Percentiles rank a stretch among this genome's conserved stretches.
These are phyloP conservation scores for Buathra laborator DNA, from an alignment of 2,888 invertebrate species.

Conservation along the genomic window DNA sequence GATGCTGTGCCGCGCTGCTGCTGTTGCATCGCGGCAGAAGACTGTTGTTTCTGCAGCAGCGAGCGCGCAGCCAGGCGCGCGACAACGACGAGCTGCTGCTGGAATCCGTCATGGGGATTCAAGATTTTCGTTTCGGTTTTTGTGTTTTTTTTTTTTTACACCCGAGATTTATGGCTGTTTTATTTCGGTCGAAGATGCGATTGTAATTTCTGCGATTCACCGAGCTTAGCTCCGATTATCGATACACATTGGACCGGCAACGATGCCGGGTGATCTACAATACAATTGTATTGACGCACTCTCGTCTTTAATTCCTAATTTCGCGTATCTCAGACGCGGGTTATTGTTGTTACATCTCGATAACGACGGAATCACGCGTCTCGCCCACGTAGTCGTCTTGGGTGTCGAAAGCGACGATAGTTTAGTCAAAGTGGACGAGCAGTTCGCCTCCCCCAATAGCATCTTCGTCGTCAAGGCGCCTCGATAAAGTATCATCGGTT, in stretches of 20 bases:
- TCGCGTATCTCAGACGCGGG: constrained; percentile 49
- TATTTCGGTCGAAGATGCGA: neutral
- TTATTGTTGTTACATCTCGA: constrained; percentile 53
- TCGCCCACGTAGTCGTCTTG: constrained; percentile 59
- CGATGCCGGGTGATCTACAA: neutral
- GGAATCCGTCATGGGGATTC: constrained; percentile 78
- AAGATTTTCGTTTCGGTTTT: neutral
- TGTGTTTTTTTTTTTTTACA: neutral
- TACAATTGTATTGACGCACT: constrained; percentile 19
- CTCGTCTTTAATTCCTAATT: constrained; percentile 53
- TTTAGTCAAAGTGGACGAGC: constrained; percentile 25
- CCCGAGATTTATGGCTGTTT: neutral
- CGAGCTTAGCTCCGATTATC: neutral
- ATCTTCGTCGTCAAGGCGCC: constrained; percentile 1
- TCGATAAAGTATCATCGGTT: neutral
- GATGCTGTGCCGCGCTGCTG: constrained; percentile 23
- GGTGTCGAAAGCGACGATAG: constrained; percentile 36
- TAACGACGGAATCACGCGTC: constrained; percentile 55
- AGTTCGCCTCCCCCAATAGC: neutral
- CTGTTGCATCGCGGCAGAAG: constrained; percentile 46
- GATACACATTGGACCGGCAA: neutral
- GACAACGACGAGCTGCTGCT: constrained; percentile 77
- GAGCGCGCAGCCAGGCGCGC: constrained; percentile 79
- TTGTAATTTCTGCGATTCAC: neutral
- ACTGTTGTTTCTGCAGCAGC: constrained; percentile 80